Evolutionary conservation across 2,797 vertebrate species (phyloP).

Genomic region (Tapera naevia): DNA sequence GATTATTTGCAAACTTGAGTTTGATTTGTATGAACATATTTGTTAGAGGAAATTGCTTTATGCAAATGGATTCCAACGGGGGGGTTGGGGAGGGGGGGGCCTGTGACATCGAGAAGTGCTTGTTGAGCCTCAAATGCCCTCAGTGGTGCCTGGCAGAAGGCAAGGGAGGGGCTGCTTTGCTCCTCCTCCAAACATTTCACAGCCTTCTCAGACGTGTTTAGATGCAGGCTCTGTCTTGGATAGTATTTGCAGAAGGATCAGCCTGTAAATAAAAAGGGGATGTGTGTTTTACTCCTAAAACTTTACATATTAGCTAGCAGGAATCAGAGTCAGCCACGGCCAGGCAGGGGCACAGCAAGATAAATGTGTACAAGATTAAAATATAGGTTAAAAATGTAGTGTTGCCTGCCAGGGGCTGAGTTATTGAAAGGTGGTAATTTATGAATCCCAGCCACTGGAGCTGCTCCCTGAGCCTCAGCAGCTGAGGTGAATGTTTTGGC

Average conservation of each 20-base stretch:
- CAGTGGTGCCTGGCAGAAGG: neutral
- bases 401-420: neutral
- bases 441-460: neutral
- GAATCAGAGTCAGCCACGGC: neutral
- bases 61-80: constrained; percentile 49
- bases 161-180: neutral
- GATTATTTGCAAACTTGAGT: constrained; percentile 18
- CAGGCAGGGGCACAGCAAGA: neutral
- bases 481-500: neutral
- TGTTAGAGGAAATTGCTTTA: constrained; percentile 62
- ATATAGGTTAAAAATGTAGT: neutral
- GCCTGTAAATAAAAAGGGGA: neutral
- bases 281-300: neutral
- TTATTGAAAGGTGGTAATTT: neutral
- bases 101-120: constrained; percentile 18
- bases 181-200: constrained; percentile 16
- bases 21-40: constrained; percentile 41
- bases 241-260: neutral
- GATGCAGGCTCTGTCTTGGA: neutral
- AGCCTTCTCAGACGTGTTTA: neutral
- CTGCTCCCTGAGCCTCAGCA: neutral
- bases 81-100: no score
- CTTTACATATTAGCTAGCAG: neutral
- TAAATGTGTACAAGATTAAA: neutral
- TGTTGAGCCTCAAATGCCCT: constrained; percentile 40